Percentiles rank a stretch among this genome's conserved stretches.
phyloP scores from a whole-genome alignment of 53 echinoderm and acorn worm species.

The Henricia sp. region DNA sequence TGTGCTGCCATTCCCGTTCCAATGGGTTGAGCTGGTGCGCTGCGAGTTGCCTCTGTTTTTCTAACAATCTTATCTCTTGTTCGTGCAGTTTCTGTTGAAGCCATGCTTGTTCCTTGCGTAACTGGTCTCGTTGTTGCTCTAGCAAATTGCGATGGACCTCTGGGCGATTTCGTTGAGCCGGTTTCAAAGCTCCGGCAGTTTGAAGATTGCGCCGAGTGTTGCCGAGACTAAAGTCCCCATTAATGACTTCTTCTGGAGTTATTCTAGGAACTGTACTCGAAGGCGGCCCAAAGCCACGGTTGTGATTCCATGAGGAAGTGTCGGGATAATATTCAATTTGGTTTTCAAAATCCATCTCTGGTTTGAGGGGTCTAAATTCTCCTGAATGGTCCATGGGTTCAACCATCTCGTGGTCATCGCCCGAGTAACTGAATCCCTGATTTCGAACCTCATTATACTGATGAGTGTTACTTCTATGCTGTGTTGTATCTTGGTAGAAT shows the following conservation, averaged over 20 bases:
- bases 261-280: too few species aligned
- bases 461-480: too few species aligned
- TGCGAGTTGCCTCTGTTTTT: conserved; percentile 76
- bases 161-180: background rate
- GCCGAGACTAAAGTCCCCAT: background rate
- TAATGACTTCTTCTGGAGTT: background rate
- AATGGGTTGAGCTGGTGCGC: conserved; percentile 56
- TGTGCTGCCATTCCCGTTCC: conserved; percentile 16
- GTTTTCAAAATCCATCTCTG: conserved; percentile 40
- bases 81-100: conserved; percentile 81
- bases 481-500: too few species aligned
- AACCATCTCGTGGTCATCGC: conserved; percentile 6
- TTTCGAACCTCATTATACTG: too few species aligned
- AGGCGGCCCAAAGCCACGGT: background rate
- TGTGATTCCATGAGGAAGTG: conserved; percentile 8
- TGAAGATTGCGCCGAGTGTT: background rate
- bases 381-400: conserved; percentile 36
- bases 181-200: background rate
- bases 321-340: conserved; percentile 4
- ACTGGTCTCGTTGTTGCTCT: conserved; percentile 57
- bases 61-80: conserved; percentile 75
- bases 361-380: conserved; percentile 52
- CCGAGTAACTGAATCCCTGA: background rate
- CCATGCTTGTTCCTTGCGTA: conserved; percentile 83
- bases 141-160: conserved; percentile 65